Evolutionary conservation across 1,140 invertebrate species (phyloP), one percentile per base, ranked within the genome.

Genomic region (Hypothenemus hampei): DNA sequence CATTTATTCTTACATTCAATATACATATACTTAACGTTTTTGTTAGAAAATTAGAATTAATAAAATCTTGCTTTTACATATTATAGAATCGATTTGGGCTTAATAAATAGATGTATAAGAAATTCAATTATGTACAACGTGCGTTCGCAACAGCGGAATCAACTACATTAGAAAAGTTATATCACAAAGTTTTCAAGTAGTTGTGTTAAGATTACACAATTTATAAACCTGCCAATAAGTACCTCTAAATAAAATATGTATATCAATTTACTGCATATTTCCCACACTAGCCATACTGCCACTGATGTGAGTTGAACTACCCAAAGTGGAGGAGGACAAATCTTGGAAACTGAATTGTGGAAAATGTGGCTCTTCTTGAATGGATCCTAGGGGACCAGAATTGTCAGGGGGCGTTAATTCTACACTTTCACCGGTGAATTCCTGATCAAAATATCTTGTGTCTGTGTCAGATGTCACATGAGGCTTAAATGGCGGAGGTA

Each of bases 351-450:
- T 82, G 72, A 84, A 83, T 74, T 83, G 79, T 56, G 81, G 79
- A 72, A 84, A 84, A 4, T 45, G 46, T 37, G 77, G 76, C 61
- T 84, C 81, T 72, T 83, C 80, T 64, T 80, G 79, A 54, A 82
- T 81, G 58, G 78, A 77, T 56, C 73, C 74, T 1, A 82, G 66
- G 3, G 72, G 75, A 6, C 76, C 73, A 29, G 78, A 78, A 52
- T 80, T 77, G 68, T 93, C 90, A 21, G 94, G 95, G 31, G 95
- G 95, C 51, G 96, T 98, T 39, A 98, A 73, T 75, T 96, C 89
- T 7, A 98, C 94, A 64, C 87, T 87, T 74, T 97, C 94, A 45
- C 93, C 92, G n/a, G 96, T 98, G 75, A 98, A 99, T 76, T 97
- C 93, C 52, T 88, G 86, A 75, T 98, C 95, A 77, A 99, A 98